Percentiles rank a stretch among this genome's conserved stretches.
phyloP scores from a whole-genome alignment of 2,797 vertebrate species.

The Mallotus villosus region DNA sequence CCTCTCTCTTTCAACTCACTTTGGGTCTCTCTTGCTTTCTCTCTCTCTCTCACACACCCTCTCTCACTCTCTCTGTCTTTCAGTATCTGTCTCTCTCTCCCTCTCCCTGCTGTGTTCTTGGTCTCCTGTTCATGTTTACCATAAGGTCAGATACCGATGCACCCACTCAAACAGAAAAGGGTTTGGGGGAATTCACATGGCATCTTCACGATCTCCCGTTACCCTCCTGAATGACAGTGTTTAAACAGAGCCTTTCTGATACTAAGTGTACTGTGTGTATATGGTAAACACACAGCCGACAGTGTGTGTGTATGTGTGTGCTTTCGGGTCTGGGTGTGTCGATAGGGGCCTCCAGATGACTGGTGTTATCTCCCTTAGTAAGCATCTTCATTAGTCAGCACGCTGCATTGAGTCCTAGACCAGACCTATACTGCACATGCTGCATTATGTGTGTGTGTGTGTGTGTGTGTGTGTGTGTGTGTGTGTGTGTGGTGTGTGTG shows the following conservation, averaged over 20 bases:
- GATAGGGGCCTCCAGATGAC: constrained; percentile 29
- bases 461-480: not conserved
- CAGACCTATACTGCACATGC: constrained; percentile 22
- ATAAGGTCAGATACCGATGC: constrained; percentile 58
- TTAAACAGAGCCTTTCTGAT: constrained; percentile 36
- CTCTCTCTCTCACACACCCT: not conserved
- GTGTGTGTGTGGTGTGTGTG: not conserved
- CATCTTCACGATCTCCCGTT: constrained; percentile 44
- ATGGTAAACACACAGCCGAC: not conserved
- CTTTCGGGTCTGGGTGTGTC: constrained; percentile 2
- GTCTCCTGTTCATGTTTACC: constrained; percentile 46
- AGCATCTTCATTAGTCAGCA: constrained; percentile 62
- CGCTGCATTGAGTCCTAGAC: constrained; percentile 45
- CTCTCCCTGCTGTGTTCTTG: constrained; percentile 41
- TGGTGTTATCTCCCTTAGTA: constrained; percentile 50
- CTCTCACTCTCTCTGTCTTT: constrained; percentile 18
- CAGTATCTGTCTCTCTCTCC: constrained; percentile 3
- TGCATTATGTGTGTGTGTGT: constrained; percentile 24
- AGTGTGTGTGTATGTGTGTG: constrained; percentile 23
- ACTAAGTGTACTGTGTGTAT: not conserved
- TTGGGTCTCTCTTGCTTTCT: not conserved
- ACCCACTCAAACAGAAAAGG: constrained; percentile 31
- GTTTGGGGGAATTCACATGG: constrained; percentile 37
- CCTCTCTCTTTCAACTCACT: constrained; percentile 22
- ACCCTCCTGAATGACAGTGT: constrained; percentile 41